Conservation (phyloP, 30 jellyfish, hydroid and myxozoan species). For the Calvadosia cruxmelitensis region DNA sequence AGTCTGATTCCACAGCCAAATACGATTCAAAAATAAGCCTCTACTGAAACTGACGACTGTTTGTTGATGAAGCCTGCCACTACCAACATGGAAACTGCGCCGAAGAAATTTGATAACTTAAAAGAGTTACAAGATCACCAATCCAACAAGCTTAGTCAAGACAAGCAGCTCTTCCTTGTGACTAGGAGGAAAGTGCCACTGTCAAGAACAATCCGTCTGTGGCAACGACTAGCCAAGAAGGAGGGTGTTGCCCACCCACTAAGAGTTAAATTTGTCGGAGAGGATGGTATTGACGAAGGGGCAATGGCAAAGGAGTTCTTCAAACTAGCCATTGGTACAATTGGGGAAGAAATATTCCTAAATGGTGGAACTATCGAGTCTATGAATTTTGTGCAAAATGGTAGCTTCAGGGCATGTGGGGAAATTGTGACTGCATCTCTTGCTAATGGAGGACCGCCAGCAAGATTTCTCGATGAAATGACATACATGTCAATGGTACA, state of each 20-base stretch:
- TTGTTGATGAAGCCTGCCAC: background rate
- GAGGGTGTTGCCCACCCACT: background rate
- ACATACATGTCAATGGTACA: slow-evolving; percentile 11
- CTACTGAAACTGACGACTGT: background rate
- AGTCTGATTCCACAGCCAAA: slow-evolving; percentile 4
- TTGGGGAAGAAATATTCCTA: slow-evolving; percentile 6
- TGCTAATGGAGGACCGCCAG: slow-evolving; percentile 15
- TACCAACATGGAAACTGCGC: slow-evolving; percentile 7
- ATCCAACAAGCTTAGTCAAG: slow-evolving; percentile 3
- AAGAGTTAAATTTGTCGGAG: slow-evolving; percentile 9
- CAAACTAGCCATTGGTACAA: background rate
- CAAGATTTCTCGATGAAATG: too few relatives aligned
- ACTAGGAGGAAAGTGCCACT: slow-evolving; percentile 16
- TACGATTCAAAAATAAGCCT: background rate
- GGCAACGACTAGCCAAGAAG: slow-evolving; percentile 18
- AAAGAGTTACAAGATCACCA: too few relatives aligned
- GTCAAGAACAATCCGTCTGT: slow-evolving; percentile 3
- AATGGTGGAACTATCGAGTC: slow-evolving; percentile 12
- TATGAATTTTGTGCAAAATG: slow-evolving; percentile 14
- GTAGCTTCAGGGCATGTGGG: slow-evolving; percentile 13
- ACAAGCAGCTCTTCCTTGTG: slow-evolving; percentile 5
- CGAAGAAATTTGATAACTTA: too few relatives aligned
- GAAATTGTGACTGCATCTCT: slow-evolving; percentile 15
- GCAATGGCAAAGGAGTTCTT: slow-evolving; percentile 19
- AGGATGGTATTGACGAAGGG: slow-evolving; percentile 16